Evolutionary conservation across 2,113 vertebrate genomes (phyloP).

Genomic region (Archocentrus centrarchus): DNA sequence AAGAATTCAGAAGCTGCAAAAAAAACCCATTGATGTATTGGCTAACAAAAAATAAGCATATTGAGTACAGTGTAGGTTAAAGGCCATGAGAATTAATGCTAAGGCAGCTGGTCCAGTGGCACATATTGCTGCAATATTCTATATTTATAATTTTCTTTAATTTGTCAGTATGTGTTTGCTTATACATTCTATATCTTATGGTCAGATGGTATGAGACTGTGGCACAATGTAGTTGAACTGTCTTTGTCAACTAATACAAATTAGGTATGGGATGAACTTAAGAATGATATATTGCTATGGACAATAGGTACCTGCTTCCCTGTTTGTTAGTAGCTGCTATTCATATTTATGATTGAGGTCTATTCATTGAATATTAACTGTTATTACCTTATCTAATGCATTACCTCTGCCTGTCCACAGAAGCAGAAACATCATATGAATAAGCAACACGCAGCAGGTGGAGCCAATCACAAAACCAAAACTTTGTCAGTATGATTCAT

Average conservation of each 20-base stretch:
- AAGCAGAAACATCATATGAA: neutral
- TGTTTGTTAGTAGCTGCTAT: neutral
- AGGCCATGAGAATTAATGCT: neutral
- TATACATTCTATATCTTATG: rapidly evolving
- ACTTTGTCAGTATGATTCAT: conserved; percentile 7
- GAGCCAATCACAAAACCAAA: conserved; percentile 1
- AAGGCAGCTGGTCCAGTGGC: neutral
- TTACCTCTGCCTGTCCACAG: neutral
- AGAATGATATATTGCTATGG: neutral
- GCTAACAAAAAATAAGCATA: neutral
- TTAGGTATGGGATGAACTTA: neutral
- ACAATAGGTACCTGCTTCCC: neutral
- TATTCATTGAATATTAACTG: neutral
- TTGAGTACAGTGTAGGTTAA: neutral
- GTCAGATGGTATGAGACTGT: neutral
- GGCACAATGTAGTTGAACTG: rapidly evolving
- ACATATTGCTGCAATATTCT: too few species aligned
- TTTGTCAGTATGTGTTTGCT: too few species aligned
- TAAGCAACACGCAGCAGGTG: neutral
- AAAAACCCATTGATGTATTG: neutral
- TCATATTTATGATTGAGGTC: neutral
- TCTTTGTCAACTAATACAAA: neutral
- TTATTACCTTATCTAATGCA: neutral
- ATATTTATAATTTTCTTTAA: too few species aligned
- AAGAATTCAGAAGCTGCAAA: neutral